Evolutionary conservation across 2,113 vertebrate genomes (phyloP), one percentile per base, ranked within the genome.

Genomic region (Electrona antarctica): DNA sequence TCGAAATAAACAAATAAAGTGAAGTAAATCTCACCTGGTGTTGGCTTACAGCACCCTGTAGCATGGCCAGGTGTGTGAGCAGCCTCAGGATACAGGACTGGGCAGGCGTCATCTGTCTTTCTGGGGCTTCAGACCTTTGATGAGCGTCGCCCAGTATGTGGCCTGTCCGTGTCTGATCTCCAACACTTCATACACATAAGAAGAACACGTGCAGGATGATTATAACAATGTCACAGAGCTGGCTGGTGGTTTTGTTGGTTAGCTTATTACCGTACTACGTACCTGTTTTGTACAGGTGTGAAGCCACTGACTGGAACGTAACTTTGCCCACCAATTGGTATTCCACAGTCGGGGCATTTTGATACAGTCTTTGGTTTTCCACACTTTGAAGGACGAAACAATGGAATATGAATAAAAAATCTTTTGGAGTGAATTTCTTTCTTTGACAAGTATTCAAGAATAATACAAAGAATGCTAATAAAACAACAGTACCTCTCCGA

Each of bases 21-120:
- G 2, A 21, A 21, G 11, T 50, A 15, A 52, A 54, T 60, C 87
- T 80, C 65, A 93, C 92, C 50, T 69, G 85, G 0, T 12, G 10
- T 7, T 89, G 50, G 1, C 9, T 72, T 1, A 46, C 8, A 0
- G 84, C 57, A 1, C 92, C 92, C 8, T 92, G 91, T 12, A 93
- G 79, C 90, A 94, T 91, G 47, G 91, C 77, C 7, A 94, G 85
- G 69, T 93, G 93, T 0, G 81, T 91, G 0, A 88, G 71, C 41
- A 92, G 84, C 50, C 92, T 84, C 33, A 94, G 89, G 50, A 92
- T 1, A 65, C 77, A 64, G 63, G 84, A 89, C 83, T 90, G 80
- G 67, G 76, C 82, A 0, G n/a, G 64, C 0, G 86, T 49, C 72
- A 91, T 72, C 74, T 85, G 79, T 52, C 92, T 84, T 11, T 93